Conservation (phyloP, 30 jellyfish, hydroid and myxozoan genomes). For the Turritopsis dohrnii region DNA sequence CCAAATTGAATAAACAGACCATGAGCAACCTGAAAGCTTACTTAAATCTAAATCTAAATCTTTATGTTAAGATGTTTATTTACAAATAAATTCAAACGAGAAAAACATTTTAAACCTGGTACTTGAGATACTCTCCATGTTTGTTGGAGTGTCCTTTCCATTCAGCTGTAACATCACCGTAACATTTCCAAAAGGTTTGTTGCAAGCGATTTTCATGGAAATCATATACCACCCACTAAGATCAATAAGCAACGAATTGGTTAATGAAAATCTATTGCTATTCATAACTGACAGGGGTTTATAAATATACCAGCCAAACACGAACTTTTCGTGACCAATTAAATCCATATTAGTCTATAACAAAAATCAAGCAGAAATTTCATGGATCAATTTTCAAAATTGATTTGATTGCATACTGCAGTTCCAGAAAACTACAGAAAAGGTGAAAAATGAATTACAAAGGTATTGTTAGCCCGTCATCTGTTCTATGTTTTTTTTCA, state of each 20-base stretch:
- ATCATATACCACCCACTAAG: not conserved
- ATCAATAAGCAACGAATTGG: not conserved
- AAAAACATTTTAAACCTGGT: not conserved
- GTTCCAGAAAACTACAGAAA: not conserved
- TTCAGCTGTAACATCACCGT: not conserved
- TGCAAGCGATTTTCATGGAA: conserved; percentile 6
- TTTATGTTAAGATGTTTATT: not conserved
- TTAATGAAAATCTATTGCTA: not conserved
- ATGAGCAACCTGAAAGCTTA: not conserved
- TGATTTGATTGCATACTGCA: not conserved
- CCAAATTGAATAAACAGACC: not conserved
- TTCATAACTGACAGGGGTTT: not conserved
- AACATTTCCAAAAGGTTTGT: conserved; percentile 1
- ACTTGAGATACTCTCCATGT: not conserved
- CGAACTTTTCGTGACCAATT: not conserved
- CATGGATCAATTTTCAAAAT: too few relatives aligned
- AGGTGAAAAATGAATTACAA: not conserved
- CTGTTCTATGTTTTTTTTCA: not conserved
- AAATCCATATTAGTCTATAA: not conserved
- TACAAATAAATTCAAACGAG: too few relatives aligned
- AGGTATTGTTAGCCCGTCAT: too few relatives aligned
- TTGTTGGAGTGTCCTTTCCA: not conserved
- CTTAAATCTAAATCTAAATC: not conserved
- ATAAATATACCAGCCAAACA: not conserved
- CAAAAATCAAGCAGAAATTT: not conserved